A percentile compares a stretch with the other conserved stretches of the same genome.
These are phyloP conservation scores for Cyphomyrus plagiostoma DNA, from an alignment of 2,113 vertebrate species.

Conservation along the genomic window DNA sequence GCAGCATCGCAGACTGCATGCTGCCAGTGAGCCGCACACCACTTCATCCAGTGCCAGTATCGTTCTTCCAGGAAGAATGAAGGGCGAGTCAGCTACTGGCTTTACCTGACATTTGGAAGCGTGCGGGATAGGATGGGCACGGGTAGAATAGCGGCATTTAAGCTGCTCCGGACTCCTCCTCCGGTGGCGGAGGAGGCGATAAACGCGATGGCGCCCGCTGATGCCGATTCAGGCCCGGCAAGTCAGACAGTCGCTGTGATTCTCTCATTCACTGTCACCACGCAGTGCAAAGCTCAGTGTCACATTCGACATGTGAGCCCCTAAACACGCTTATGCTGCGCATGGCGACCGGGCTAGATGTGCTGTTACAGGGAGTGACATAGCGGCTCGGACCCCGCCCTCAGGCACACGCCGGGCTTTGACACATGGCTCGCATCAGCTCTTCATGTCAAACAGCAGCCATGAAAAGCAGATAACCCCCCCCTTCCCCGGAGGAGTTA, in stretches of 20 bases:
- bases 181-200: neutral
- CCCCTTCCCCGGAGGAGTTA: neutral
- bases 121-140: neutral
- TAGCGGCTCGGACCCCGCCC: slow-evolving; percentile 21
- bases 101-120: slow-evolving; percentile 6
- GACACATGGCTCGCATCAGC: neutral
- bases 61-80: neutral
- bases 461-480: neutral
- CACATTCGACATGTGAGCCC: slow-evolving; percentile 28
- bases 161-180: neutral
- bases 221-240: neutral
- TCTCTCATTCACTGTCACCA: slow-evolving; percentile 19
- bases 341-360: slow-evolving; percentile 30
- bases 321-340: slow-evolving; percentile 31
- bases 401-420: slow-evolving; percentile 3
- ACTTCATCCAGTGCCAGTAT: neutral
- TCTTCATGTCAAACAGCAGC: neutral
- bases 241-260: neutral
- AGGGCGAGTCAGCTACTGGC: slow-evolving; percentile 8
- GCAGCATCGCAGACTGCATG: neutral
- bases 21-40: neutral
- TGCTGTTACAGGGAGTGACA: slow-evolving; percentile 26
- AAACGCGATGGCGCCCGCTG: neutral
- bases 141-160: slow-evolving; percentile 16
- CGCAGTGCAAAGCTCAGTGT: slow-evolving; percentile 28